Evolutionary conservation across 2,797 vertebrate genomes (phyloP).

Genomic region (Uromys caudimaculatus): DNA sequence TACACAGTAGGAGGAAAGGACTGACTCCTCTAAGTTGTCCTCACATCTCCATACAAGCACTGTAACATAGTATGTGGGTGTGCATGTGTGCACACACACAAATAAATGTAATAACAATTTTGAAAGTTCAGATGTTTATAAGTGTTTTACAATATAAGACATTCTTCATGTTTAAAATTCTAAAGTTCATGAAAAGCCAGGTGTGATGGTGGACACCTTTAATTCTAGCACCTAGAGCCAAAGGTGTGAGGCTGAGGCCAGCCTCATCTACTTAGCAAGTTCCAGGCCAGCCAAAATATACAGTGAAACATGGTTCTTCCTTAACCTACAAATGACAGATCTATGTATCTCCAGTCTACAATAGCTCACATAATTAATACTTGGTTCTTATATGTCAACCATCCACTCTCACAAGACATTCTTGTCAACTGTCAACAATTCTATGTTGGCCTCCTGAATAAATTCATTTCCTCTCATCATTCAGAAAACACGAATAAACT

Average conservation of each 20-base stretch:
- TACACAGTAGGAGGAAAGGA: neutral
- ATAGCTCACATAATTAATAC: neutral
- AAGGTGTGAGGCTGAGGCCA: neutral
- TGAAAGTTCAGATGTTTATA: constrained; percentile 15
- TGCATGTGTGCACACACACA: neutral
- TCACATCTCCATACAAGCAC: neutral
- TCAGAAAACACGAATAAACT: constrained; percentile 10
- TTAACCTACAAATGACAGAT: constrained; percentile 13
- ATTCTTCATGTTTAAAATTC: constrained; percentile 45
- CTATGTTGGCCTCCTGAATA: neutral
- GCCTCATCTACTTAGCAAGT: neutral
- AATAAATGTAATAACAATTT: neutral
- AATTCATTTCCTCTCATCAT: constrained; percentile 31
- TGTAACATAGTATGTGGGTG: neutral
- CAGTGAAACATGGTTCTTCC: neutral
- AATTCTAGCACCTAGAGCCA: neutral
- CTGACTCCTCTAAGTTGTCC: neutral
- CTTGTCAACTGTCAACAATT: constrained; percentile 6
- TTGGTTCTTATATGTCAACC: neutral
- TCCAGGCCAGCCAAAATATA: neutral
- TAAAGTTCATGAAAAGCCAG: constrained; percentile 48
- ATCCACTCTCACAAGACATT: neutral
- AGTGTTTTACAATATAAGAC: constrained; percentile 21
- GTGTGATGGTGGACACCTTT: neutral
- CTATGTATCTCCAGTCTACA: neutral